These are phyloP conservation scores for Ectemnius continuus DNA, from an alignment of 2,888 invertebrate species.

Conservation along the genomic window DNA sequence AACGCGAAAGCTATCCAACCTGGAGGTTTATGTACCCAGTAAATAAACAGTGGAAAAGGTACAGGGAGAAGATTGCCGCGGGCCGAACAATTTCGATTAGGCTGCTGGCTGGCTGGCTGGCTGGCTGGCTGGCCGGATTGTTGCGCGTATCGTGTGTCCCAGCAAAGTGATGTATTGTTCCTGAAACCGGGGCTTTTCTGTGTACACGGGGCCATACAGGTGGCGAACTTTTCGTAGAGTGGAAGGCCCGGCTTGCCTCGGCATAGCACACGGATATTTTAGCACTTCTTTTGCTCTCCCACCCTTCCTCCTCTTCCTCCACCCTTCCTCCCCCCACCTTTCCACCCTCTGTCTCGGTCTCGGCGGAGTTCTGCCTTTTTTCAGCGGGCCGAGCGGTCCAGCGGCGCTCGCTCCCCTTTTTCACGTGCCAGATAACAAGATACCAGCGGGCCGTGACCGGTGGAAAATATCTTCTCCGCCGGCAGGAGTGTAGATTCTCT, in stretches of 20 bases:
- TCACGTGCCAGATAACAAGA: slow-evolving; percentile 69
- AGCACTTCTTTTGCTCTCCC: slow-evolving; percentile 4
- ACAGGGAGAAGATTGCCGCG: slow-evolving; percentile 35
- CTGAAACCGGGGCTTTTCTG: slow-evolving; percentile 42
- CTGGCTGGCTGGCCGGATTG: slow-evolving; percentile 31
- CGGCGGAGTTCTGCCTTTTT: not conserved
- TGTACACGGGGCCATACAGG: slow-evolving; percentile 24
- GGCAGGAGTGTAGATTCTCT: slow-evolving; percentile 2
- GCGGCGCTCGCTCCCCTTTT: slow-evolving; percentile 17
- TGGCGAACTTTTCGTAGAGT: slow-evolving; percentile 44
- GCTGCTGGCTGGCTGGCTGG: slow-evolving; percentile 14
- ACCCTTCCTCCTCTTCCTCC: too few relatives aligned
- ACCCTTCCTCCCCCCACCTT: slow-evolving; percentile 24
- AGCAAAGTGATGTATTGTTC: slow-evolving; percentile 65
- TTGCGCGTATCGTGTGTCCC: slow-evolving; percentile 59
- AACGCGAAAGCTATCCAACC: slow-evolving; percentile 28
- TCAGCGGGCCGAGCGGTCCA: slow-evolving; percentile 4
- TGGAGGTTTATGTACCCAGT: slow-evolving; percentile 43
- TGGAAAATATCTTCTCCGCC: slow-evolving; percentile 63
- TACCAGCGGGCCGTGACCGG: slow-evolving; percentile 67
- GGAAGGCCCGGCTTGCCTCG: slow-evolving; percentile 19
- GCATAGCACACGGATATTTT: slow-evolving; percentile 42
- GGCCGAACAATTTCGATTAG: slow-evolving; percentile 62
- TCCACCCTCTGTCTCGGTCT: slow-evolving; percentile 1
- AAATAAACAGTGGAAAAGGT: slow-evolving; percentile 45